These are phyloP conservation scores for Vulpes vulpes DNA, from an alignment of 2,113 vertebrate genomes.

Conservation along the genomic window DNA sequence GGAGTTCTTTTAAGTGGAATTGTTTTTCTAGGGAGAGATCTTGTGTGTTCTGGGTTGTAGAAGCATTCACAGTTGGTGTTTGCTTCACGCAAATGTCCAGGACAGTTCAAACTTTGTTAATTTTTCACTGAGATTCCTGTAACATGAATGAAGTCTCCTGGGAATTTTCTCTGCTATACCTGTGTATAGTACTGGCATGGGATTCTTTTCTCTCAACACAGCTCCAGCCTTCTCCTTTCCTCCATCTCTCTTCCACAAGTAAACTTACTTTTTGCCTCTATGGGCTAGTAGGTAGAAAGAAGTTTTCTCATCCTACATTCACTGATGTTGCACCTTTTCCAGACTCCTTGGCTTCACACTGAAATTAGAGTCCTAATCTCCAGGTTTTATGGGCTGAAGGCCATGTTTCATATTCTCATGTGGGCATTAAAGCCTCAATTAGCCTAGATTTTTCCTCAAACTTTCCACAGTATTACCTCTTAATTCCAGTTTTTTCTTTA, in stretches of 20 bases:
- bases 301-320: not conserved
- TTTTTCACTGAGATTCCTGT: not conserved
- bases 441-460: not conserved
- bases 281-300: not conserved
- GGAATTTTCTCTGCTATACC: not conserved
- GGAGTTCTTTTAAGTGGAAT: not conserved
- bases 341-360: not conserved
- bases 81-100: not conserved
- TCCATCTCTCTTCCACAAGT: not conserved
- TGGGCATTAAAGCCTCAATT: not conserved
- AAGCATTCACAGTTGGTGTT: not conserved
- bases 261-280: not conserved
- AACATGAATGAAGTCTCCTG: not conserved
- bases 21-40: not conserved
- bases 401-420: not conserved
- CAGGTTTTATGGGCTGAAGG: not conserved
- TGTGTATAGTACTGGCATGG: not conserved
- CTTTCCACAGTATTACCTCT: not conserved
- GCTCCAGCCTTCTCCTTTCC: not conserved
- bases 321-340: not conserved
- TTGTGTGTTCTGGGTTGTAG: not conserved
- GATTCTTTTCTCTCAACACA: not conserved
- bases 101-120: not conserved
- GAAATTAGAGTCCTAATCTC: not conserved
- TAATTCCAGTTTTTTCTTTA: not conserved